Conservation (phyloP, 1,140 invertebrate species). For the Drosophila bocqueti region DNA sequence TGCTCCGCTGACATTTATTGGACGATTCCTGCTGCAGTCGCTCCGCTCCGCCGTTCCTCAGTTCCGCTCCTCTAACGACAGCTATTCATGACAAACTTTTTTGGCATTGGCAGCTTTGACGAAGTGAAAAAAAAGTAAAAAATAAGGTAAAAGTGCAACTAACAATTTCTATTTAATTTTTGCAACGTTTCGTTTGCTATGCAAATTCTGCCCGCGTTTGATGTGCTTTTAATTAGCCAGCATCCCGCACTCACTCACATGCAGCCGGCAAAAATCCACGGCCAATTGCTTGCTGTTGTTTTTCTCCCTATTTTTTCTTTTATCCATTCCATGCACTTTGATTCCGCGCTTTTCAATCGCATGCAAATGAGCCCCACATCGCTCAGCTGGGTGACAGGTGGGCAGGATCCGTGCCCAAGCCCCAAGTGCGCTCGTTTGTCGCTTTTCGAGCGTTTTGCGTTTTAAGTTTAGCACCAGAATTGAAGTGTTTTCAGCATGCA, state of each 20-base stretch:
- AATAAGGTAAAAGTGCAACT: conserved; percentile 54
- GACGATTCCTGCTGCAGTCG: conserved; percentile 35
- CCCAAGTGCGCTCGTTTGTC: conserved; percentile 42
- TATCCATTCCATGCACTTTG: conserved; percentile 68
- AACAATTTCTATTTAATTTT: conserved; percentile 74
- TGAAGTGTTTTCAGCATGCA: conserved; percentile 75
- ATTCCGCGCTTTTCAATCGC: conserved; percentile 62
- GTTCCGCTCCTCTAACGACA: conserved; percentile 32
- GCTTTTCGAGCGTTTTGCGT: conserved; percentile 65
- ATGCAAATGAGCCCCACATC: conserved; percentile 62
- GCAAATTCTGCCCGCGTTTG: conserved; percentile 70
- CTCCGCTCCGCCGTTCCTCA: neutral
- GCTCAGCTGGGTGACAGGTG: conserved; percentile 23
- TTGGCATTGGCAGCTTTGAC: conserved; percentile 59
- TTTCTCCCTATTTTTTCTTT: conserved; percentile 22
- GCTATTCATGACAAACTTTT: conserved; percentile 66
- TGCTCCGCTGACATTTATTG: conserved; percentile 70
- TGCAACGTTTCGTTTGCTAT: conserved; percentile 69
- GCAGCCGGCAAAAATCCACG: conserved; percentile 57
- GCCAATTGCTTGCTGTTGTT: conserved; percentile 69
- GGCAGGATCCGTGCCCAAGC: conserved; percentile 4
- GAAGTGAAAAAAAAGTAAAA: conserved; percentile 47
- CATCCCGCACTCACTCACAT: conserved; percentile 32
- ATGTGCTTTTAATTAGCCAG: conserved; percentile 75
- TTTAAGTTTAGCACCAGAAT: conserved; percentile 72